Conservation (phyloP, 2,797 vertebrate genomes). For the Parambassis ranga region DNA sequence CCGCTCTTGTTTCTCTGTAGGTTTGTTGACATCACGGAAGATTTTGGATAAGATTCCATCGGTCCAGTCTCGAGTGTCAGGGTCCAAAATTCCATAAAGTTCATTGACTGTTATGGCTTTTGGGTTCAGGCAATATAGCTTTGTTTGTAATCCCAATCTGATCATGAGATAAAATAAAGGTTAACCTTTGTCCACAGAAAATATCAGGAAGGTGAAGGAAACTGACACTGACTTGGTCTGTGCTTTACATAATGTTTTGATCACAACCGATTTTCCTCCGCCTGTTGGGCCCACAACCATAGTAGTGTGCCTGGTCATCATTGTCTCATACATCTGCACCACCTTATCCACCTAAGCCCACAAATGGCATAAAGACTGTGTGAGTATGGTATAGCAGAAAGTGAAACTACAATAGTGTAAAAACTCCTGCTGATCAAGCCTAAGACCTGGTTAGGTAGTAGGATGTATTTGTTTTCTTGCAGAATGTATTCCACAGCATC, state of each 20-base stretch:
- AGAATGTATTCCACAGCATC: conserved; percentile 88
- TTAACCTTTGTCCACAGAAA: not conserved
- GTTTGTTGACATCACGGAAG: conserved; percentile 94
- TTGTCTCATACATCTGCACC: conserved; percentile 97
- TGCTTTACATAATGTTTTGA: conserved; percentile 92
- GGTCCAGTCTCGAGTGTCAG: conserved; percentile 93
- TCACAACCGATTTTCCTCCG: conserved; percentile 96
- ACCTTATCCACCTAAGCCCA: conserved; percentile 93
- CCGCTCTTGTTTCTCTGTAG: conserved; percentile 92
- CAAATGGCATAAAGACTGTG: conserved; percentile 3
- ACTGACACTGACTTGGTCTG: conserved; percentile 88
- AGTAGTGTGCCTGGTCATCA: conserved; percentile 96
- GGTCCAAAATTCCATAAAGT: conserved; percentile 93
- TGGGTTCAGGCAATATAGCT: conserved; percentile 90
- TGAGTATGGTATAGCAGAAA: too few species aligned
- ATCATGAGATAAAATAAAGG: conserved; percentile 13
- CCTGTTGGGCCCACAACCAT: conserved; percentile 98
- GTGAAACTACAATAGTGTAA: too few species aligned
- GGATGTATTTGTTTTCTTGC: conserved; percentile 80
- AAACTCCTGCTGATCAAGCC: not conserved
- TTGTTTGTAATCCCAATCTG: conserved; percentile 90
- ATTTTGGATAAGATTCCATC: conserved; percentile 98
- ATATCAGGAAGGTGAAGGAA: not conserved
- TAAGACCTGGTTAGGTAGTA: conserved; percentile 87
- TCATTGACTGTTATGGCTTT: conserved; percentile 96